Evolutionary conservation across 2,888 invertebrate species (phyloP).

Genomic region (Drosophila differens): DNA sequence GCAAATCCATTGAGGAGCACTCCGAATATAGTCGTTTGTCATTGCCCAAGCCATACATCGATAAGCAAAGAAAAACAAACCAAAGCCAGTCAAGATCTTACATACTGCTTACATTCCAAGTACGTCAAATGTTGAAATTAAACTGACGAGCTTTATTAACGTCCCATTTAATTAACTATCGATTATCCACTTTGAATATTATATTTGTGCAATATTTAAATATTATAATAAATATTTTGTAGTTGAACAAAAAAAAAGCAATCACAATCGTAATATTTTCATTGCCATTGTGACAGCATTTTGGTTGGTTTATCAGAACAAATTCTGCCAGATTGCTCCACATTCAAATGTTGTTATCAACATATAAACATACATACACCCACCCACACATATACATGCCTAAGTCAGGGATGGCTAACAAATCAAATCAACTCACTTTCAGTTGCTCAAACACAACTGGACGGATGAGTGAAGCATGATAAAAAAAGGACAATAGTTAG

Average conservation of each 20-base stretch:
- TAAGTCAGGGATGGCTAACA: slow-evolving; percentile 33
- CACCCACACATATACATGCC: slow-evolving; percentile 8
- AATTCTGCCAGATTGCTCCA: slow-evolving; percentile 24
- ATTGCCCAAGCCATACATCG: background rate
- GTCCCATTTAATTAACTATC: background rate
- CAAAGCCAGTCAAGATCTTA: background rate
- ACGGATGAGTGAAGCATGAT: slow-evolving; percentile 21
- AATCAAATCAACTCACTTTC: slow-evolving; percentile 65
- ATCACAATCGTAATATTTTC: background rate
- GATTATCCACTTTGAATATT: background rate
- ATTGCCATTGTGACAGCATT: slow-evolving; percentile 19
- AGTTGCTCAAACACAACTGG: slow-evolving; percentile 41
- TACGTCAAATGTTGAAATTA: background rate
- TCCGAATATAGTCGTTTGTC: background rate
- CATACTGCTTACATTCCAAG: background rate
- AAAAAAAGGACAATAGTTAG: slow-evolving; percentile 15
- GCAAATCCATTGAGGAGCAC: background rate
- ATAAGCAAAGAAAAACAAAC: background rate
- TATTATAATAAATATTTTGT: background rate
- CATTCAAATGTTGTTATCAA: slow-evolving; percentile 65
- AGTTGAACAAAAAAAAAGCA: background rate
- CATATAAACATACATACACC: slow-evolving; percentile 17
- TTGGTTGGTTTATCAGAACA: background rate
- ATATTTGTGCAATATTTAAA: background rate
- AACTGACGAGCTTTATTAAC: background rate